Evolutionary conservation across 2,797 vertebrate species (phyloP), one percentile per base, ranked within the genome.

Genomic region (Tokudaia tokunoshimensis): DNA sequence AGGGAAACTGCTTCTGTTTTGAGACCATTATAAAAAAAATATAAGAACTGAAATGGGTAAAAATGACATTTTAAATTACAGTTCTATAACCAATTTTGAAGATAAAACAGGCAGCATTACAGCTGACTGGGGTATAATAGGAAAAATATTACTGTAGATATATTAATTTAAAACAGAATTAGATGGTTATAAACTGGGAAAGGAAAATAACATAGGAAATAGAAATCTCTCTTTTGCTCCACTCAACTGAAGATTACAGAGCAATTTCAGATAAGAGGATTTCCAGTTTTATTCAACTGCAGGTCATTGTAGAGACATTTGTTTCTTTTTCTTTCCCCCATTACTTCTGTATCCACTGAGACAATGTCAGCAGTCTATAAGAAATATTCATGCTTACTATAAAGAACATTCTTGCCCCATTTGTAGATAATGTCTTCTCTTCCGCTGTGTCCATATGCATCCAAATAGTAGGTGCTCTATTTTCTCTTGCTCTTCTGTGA

Each of bases 221-320:
- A 97, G 89, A 96, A 94, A 95, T 94, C 37, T 83, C 93, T 95
- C 13, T 93, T 96, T 93, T 92, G 52, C 41, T 92, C 26, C 41
- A 91, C 80, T 97, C 88, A 94, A 84, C 75, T 81, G 63, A n/a
- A 59, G 63, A 95, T 96, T 95, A 95, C 15, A 96, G 80, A n/a
- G 63, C 57, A 96, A 96, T 96, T 97, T 97, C 31, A 94, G 89
- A 94, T 95, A 97, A 94, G 76, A 97, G 61, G 94, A 94, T 97
- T 97, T 97, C 41, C 67, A 95, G 15, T 92, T 97, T 96, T 97
- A 94, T 94, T 93, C 81, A 85, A 67, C 63, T 57, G 89, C 47
- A 96, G 37, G 87, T 78, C 80, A 72, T 93, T 97, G 91, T 94
- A 47, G 88, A 79, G 52, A 93, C 4, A 78, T 26, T 52, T 86